phyloP scores from a whole-genome alignment of 2,797 vertebrate species.

The Heterohyrax brucei region DNA sequence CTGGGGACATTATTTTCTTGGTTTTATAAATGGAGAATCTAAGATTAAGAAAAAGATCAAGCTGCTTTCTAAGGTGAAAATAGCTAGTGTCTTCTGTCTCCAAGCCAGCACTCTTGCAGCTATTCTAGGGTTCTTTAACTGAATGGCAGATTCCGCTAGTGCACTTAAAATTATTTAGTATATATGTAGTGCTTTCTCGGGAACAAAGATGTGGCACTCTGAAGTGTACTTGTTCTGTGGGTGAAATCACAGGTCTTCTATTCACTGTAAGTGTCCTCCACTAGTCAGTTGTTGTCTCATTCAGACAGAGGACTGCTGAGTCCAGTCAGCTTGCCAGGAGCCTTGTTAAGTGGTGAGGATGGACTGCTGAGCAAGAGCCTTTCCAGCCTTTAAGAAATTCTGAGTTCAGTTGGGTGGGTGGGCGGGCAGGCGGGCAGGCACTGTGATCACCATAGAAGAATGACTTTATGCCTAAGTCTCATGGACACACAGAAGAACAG shows the following conservation, averaged over 20 bases:
- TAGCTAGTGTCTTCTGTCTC: background rate
- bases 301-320: background rate
- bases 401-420: too few species aligned
- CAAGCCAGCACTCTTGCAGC: background rate
- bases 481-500: too few species aligned
- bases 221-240: background rate
- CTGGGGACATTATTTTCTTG: background rate
- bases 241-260: background rate
- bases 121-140: background rate
- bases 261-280: background rate
- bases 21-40: background rate
- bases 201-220: background rate
- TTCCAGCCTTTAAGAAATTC: background rate
- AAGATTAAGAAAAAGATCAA: background rate
- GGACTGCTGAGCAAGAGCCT: background rate
- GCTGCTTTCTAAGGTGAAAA: background rate
- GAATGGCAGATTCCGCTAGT: background rate
- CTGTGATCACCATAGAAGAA: too few species aligned
- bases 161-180: background rate
- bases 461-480: background rate
- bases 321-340: background rate
- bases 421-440: too few species aligned
- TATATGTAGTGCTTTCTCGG: background rate
- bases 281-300: background rate
- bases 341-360: background rate